Conservation (phyloP, 2,113 vertebrate genomes). For the Mesitornis unicolor region DNA sequence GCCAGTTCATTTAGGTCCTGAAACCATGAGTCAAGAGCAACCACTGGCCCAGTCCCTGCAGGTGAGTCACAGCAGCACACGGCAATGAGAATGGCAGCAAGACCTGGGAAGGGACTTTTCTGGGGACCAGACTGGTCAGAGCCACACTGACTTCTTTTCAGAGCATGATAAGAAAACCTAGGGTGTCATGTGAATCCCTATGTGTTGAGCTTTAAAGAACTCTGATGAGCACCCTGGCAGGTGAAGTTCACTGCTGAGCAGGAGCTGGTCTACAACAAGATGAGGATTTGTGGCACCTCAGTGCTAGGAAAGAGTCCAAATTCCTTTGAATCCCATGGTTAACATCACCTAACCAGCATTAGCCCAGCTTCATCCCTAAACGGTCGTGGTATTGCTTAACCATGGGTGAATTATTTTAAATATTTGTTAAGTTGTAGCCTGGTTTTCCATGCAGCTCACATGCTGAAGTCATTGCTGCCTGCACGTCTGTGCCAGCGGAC, state of each 20-base stretch:
- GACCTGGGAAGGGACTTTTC: neutral
- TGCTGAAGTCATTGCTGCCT: neutral
- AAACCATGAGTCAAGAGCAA: neutral
- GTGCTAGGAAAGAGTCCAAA: neutral
- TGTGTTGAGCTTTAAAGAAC: neutral
- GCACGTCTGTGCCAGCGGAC: neutral
- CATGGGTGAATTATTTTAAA: neutral
- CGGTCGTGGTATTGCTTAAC: fast-evolving
- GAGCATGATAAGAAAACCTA: neutral
- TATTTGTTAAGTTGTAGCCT: neutral
- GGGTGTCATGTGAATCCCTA: neutral
- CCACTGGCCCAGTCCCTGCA: neutral
- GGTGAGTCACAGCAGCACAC: neutral
- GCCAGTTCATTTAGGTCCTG: neutral
- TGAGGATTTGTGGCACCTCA: neutral
- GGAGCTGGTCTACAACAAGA: neutral
- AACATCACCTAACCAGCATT: neutral
- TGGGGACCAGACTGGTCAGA: neutral
- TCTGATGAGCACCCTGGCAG: neutral
- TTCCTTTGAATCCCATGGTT: neutral
- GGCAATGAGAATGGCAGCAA: neutral
- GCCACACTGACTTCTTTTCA: neutral
- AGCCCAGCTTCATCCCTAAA: neutral
- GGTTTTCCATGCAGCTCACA: conserved; percentile 18
- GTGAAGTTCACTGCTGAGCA: neutral